Conservation (phyloP, 1,140 invertebrate species). For the Colletes latitarsis region DNA sequence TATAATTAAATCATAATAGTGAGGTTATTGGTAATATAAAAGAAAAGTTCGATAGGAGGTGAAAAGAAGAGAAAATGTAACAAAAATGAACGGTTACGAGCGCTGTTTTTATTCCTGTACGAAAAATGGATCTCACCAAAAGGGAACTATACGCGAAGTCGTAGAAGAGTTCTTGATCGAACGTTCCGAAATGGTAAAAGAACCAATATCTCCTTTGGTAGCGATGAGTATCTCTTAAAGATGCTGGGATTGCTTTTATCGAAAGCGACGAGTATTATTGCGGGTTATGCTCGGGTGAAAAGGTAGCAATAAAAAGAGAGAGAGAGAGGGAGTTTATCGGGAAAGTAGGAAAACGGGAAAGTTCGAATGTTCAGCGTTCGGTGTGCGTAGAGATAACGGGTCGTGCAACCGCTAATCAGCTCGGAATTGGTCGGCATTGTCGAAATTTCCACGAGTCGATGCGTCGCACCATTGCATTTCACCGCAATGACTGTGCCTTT, state of each 20-base stretch:
- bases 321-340: background rate
- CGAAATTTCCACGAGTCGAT: conserved; percentile 8
- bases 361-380: background rate
- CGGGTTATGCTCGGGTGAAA: background rate
- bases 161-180: background rate
- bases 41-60: too few relatives aligned
- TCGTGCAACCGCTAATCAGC: conserved; percentile 21
- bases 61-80: too few relatives aligned
- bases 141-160: background rate
- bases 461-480: background rate
- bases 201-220: background rate
- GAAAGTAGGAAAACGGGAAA: background rate
- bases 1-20: too few relatives aligned
- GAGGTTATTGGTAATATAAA: too few relatives aligned
- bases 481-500: background rate
- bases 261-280: background rate
- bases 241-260: background rate
- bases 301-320: background rate
- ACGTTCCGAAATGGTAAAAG: background rate
- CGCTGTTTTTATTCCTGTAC: background rate
- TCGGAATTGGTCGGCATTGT: conserved; percentile 15
- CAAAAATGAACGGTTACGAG: too few relatives aligned
- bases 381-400: background rate
- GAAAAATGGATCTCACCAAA: background rate
- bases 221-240: background rate